phyloP scores from a whole-genome alignment of 2,888 invertebrate genomes.

The Lamellibrachia columna region DNA sequence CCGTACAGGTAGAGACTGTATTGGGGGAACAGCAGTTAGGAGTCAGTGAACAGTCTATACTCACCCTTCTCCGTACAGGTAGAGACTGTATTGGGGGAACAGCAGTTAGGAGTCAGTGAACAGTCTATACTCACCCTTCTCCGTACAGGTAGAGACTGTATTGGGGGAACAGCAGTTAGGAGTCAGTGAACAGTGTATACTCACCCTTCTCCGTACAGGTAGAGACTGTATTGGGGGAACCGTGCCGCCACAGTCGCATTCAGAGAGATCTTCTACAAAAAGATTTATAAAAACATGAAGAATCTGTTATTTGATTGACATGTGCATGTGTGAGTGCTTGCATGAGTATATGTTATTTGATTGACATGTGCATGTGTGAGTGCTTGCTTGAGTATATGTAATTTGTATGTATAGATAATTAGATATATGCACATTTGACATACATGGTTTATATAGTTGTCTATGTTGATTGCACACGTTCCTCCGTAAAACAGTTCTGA shows the following conservation, averaged over 20 bases:
- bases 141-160: conserved; percentile 90
- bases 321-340: background rate
- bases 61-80: conserved; percentile 89
- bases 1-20: conserved; percentile 90
- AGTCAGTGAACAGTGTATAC: conserved; percentile 30
- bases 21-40: conserved; percentile 76
- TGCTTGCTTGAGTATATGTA: too few relatives aligned
- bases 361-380: background rate
- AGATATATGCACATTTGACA: too few relatives aligned
- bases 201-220: conserved; percentile 89
- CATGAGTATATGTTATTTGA: background rate
- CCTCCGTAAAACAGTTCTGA: too few relatives aligned
- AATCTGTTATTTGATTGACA: background rate
- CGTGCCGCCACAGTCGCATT: conserved; percentile 66
- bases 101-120: background rate
- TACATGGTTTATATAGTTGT: too few relatives aligned
- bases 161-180: conserved; percentile 68
- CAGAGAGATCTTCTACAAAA: conserved; percentile 51
- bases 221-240: conserved; percentile 85
- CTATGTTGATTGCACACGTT: too few relatives aligned
- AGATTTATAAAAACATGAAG: conserved; percentile 19
- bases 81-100: conserved; percentile 85
- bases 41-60: conserved; percentile 30
- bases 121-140: conserved; percentile 74
- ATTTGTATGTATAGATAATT: background rate